phyloP scores from a whole-genome alignment of 2,113 vertebrate species.

The Ptyas mucosa region DNA sequence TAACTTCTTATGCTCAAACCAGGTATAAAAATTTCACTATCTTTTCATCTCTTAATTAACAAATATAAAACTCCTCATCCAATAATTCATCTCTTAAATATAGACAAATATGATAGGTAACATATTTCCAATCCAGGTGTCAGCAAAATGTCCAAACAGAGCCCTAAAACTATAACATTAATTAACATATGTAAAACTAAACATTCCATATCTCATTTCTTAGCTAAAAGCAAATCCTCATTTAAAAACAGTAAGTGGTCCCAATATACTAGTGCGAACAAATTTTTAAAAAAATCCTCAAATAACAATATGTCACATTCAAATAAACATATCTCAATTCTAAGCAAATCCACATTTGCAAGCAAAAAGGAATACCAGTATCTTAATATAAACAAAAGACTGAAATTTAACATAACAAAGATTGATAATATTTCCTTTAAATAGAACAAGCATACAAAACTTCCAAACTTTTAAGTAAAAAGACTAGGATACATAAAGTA shows the following conservation, averaged over 20 bases:
- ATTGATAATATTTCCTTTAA: not conserved
- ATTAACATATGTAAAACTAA: not conserved
- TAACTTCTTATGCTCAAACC: not conserved
- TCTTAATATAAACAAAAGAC: not conserved
- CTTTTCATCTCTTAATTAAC: not conserved
- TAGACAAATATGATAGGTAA: not conserved
- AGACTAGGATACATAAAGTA: not conserved
- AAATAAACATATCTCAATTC: not conserved
- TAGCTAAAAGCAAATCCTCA: not conserved
- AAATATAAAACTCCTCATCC: not conserved
- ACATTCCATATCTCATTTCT: not conserved
- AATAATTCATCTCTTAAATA: not conserved
- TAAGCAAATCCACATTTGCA: not conserved
- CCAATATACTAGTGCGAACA: not conserved
- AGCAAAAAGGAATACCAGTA: not conserved
- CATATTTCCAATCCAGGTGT: not conserved
- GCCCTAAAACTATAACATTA: not conserved
- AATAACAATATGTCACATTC: not conserved
- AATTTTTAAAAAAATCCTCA: not conserved
- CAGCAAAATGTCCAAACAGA: not conserved
- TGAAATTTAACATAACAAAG: not conserved
- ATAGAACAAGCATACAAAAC: not conserved
- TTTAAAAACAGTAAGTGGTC: not conserved
- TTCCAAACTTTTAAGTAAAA: not conserved
- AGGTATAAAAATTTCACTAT: not conserved